Evolutionary conservation across 2,113 vertebrate species (phyloP), one percentile per base, ranked within the genome.

Genomic region (Puffinus mauretanicus): DNA sequence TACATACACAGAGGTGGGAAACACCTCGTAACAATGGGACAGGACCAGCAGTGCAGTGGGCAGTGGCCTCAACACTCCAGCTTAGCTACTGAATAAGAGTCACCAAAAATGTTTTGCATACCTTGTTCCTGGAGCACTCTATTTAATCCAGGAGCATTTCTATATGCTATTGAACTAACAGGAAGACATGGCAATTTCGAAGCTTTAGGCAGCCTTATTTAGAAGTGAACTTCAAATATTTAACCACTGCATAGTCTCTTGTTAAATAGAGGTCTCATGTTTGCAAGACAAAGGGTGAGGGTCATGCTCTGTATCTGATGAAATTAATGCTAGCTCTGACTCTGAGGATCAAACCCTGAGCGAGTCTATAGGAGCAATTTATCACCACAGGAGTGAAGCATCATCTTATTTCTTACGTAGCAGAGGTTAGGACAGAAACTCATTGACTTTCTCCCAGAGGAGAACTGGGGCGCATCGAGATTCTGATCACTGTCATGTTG

Each of bases 401-500:
- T 90, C 72, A 65, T 86, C 75, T 93, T 79, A 42, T 64, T 88
- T 88, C 73, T 91, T 72, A 71, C 2, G 1, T 65, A 82, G 58
- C 32, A 52, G 46, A 79, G 57, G 84, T 93, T 84, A 87, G 52
- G 58, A 94, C 52, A 96, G 66, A 91, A 91, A 46, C 77, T 84
- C 69, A 61, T 42, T 88, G 88, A 96, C 83, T 88, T 96, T 92
- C 81, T 92, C 34, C 49, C 65, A 44, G 44, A 87, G 70, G 73
- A 72, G 72, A 87, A 62, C 21, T 71, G 58, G 88, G 73, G 34
- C 70, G 88, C 70, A 88, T 58, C 9, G 10, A 85, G 91, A 93
- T 95, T 91, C 81, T 91, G 61, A 87, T 97, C 73, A 79, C 81
- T 70, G 24, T 90, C 84, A 36, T 70, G 62, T 82, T 90, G 55